Evolutionary conservation across 2,888 invertebrate species (phyloP), one percentile per base, ranked within the genome.

Genomic region (Limnephilus auricula): DNA sequence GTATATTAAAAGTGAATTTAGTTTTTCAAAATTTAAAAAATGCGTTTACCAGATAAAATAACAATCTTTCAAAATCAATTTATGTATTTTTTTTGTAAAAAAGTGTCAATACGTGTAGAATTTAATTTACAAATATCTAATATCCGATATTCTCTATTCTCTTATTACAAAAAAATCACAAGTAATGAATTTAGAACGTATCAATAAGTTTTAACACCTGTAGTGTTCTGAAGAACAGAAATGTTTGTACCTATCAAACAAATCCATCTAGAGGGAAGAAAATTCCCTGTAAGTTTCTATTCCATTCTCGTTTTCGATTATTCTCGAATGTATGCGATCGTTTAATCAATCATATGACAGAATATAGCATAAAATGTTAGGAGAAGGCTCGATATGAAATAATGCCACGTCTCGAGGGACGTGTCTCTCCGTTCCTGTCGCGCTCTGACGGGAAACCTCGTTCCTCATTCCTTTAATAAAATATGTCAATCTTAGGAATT

Each of bases 401-500:
- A 65, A 65, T 65, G 50, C 37, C 82, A 18, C 50, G 90, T 84
- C 92, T 82, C 85, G 1, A 37, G 85, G 91, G 91, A 86, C 65
- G 65, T 30, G 34, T 80, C 30, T 32, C 50, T 34, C 83, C 65
- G 34, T 83, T 84, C 83, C 30, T 83, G 83, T 83, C 90, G 5
- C 79, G 30, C 82, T 89, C 79, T 92, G 92, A 90, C 92, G 79
- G 87, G 87, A 89, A 90, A 91, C 91, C 91, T 85, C 90, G 37
- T 45, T 89, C 65, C 65, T 65, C 79, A 92, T 90, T 90, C 91
- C 84, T 91, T 92, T 92, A 92, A 92, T 92, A 92, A 92, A 92
- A 92, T 92, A 92, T 92, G 92, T 92, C 92, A 92, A 92, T 92
- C 90, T 92, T 84, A 90, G 91, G 84, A 90, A 82, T 88, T 89